Percentiles rank a stretch among this genome's conserved stretches.
Conservation (phyloP, 2,888 invertebrate species). For the Teinopalpus imperialis region DNA sequence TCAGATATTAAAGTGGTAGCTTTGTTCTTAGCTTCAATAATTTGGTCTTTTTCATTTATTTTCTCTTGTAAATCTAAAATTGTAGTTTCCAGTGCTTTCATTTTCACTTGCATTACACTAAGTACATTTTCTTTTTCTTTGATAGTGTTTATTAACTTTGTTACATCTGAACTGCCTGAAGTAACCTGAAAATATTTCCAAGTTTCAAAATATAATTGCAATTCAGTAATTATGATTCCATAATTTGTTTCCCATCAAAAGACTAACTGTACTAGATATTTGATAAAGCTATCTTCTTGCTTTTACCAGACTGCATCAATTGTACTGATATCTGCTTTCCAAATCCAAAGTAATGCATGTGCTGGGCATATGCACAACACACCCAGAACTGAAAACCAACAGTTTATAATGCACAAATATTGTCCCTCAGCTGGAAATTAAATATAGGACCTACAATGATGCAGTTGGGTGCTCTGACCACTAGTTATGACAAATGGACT, state of each 20-base stretch:
- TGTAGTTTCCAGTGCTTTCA: conserved; percentile 86
- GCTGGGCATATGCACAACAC: no score
- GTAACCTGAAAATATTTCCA: conserved; percentile 41
- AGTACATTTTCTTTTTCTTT: conserved; percentile 75
- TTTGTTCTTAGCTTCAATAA: conserved; percentile 90
- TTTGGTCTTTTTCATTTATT: conserved; percentile 90
- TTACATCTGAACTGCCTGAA: conserved; percentile 64
- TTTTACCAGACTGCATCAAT: no score
- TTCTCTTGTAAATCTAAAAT: conserved; percentile 92
- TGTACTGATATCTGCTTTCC: no score
- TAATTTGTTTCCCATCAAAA: neutral
- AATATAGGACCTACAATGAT: no score
- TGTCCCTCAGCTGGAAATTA: no score
- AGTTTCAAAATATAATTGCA: conserved; percentile 1
- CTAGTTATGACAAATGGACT: no score
- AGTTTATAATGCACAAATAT: no score
- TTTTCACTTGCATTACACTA: conserved; percentile 68
- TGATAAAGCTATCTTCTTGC: no score
- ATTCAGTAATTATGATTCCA: neutral
- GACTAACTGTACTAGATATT: neutral
- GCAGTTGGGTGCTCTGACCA: no score
- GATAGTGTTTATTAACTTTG: conserved; percentile 84
- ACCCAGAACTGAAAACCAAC: no score
- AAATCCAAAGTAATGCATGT: no score
- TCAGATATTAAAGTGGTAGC: conserved; percentile 89